Percentiles rank a stretch among this genome's conserved stretches.
Conservation (phyloP, 2,888 invertebrate genomes). For the Strigamia maritima region DNA sequence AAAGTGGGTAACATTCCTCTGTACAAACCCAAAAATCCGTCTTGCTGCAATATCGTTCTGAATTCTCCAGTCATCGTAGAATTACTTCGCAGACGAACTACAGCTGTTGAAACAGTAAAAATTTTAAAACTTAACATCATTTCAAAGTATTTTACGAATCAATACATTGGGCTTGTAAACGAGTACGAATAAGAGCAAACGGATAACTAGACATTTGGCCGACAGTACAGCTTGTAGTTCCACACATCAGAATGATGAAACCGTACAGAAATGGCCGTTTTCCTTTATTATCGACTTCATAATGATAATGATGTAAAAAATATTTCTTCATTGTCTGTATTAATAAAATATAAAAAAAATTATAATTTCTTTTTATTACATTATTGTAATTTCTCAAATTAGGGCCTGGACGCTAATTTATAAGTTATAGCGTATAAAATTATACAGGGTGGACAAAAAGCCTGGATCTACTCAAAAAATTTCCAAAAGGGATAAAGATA, state of each 20-base stretch:
- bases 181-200: background rate
- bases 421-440: too few relatives aligned
- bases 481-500: too few relatives aligned
- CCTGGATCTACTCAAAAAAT: too few relatives aligned
- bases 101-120: background rate
- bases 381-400: too few relatives aligned
- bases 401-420: too few relatives aligned
- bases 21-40: background rate
- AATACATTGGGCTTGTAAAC: background rate
- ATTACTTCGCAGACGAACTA: background rate
- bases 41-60: background rate
- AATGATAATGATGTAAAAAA: background rate
- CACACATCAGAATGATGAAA: background rate
- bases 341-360: background rate
- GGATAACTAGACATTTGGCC: background rate
- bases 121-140: too few relatives aligned
- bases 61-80: background rate
- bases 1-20: background rate
- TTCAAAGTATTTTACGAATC: too few relatives aligned
- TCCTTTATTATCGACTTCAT: background rate
- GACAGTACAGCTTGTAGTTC: background rate
- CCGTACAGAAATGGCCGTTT: background rate
- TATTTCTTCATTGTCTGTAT: background rate
- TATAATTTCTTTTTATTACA: too few relatives aligned
- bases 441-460: too few relatives aligned